Evolutionary conservation across 2,888 invertebrate species (phyloP).

Genomic region (Lasioglossum morio): DNA sequence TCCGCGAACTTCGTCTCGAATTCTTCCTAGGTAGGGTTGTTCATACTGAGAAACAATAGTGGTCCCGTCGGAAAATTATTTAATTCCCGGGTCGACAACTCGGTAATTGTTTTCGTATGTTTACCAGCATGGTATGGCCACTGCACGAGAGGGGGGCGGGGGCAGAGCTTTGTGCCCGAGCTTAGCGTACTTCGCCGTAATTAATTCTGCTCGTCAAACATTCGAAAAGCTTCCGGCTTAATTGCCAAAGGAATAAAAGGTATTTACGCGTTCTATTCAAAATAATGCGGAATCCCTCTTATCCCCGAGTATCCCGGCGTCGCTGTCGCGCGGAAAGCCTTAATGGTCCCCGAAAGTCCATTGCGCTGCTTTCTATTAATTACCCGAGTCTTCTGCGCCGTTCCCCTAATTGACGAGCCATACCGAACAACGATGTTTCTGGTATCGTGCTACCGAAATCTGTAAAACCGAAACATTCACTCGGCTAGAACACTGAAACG

Average conservation of each 20-base stretch:
- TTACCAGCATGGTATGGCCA: background rate
- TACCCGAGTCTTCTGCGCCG: background rate
- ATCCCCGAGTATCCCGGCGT: background rate
- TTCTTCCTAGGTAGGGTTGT: background rate
- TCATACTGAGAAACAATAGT: background rate
- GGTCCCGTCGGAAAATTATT: background rate
- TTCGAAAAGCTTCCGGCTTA: conserved; percentile 17
- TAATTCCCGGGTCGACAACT: conserved; percentile 21
- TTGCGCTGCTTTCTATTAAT: background rate
- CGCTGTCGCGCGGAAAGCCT: background rate
- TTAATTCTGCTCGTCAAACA: conserved; percentile 28
- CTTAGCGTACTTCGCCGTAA: conserved; percentile 16
- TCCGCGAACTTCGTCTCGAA: background rate
- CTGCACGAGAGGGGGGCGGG: background rate
- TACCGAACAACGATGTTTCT: background rate
- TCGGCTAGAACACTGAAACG: background rate
- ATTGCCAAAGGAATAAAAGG: conserved; percentile 19
- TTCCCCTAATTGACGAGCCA: background rate
- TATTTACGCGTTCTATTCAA: conserved; percentile 8
- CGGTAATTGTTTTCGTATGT: conserved; percentile 29
- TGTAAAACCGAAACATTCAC: background rate
- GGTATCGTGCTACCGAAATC: background rate
- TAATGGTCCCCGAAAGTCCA: background rate
- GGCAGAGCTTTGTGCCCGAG: background rate
- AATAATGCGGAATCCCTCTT: conserved; percentile 11